Percentiles rank a stretch among this genome's conserved stretches.
Conservation (phyloP, 92 coral and sea anemone genomes). For the Porites cylindrica region DNA sequence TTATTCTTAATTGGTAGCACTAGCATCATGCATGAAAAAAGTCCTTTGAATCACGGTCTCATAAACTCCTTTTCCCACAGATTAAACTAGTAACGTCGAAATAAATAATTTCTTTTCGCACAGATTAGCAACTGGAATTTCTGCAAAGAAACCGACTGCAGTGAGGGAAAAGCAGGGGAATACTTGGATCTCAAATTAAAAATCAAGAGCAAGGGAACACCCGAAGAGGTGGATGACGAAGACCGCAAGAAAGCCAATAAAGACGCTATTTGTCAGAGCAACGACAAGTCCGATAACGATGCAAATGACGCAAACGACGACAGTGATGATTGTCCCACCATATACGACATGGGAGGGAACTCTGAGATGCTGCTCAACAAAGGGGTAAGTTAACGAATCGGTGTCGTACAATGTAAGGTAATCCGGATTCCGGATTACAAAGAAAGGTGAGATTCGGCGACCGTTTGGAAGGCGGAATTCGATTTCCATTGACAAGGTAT, state of each 20-base stretch:
- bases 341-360: slow-evolving; percentile 38
- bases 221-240: slow-evolving; percentile 20
- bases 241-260: slow-evolving; percentile 30
- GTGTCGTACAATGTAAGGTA: too few species aligned
- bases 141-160: slow-evolving; percentile 41
- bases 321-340: slow-evolving; percentile 33
- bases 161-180: slow-evolving; percentile 45
- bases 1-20: too few species aligned
- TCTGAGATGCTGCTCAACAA: slow-evolving; percentile 43
- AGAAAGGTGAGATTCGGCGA: too few species aligned
- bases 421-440: too few species aligned
- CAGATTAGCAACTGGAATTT: slow-evolving; percentile 48
- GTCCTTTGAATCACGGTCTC: too few species aligned
- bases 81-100: neutral
- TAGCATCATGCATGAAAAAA: too few species aligned
- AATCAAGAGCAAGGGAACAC: slow-evolving; percentile 45
- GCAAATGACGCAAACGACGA: slow-evolving; percentile 16
- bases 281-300: slow-evolving; percentile 11
- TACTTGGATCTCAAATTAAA: slow-evolving; percentile 27
- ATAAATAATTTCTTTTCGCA: neutral
- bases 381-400: slow-evolving; percentile 6
- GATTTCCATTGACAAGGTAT: too few species aligned
- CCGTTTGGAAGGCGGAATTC: too few species aligned
- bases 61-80: neutral
- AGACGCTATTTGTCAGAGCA: slow-evolving; percentile 13